A percentile compares a stretch with the other conserved stretches of the same genome.
Evolutionary conservation across 2,888 invertebrate genomes (phyloP).

Genomic region (Athripsodes cinereus): DNA sequence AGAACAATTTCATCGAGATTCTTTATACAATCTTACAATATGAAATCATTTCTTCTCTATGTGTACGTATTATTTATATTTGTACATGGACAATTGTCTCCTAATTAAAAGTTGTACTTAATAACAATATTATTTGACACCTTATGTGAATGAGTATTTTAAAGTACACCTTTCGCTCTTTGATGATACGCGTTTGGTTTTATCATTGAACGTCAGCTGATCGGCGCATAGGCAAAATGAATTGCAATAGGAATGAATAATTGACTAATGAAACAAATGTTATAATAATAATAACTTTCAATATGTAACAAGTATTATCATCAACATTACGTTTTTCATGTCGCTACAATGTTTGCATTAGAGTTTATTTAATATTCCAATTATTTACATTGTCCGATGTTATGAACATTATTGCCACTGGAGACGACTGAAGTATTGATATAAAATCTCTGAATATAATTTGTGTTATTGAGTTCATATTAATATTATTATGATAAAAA

Average conservation of each 20-base stretch:
- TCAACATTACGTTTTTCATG: too few relatives aligned
- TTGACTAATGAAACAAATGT: neutral
- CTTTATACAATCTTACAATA: neutral
- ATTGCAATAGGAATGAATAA: too few relatives aligned
- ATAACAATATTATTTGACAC: neutral
- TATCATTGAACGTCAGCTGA: conserved; percentile 22
- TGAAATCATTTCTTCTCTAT: neutral
- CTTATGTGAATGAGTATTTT: conserved; percentile 2
- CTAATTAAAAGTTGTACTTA: too few relatives aligned
- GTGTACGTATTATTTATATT: neutral
- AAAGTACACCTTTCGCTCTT: neutral
- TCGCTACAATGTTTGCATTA: too few relatives aligned
- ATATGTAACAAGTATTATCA: too few relatives aligned
- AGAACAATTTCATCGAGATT: neutral
- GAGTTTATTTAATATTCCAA: too few relatives aligned
- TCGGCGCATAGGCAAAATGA: neutral
- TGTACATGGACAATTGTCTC: neutral
- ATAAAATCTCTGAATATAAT: too few relatives aligned
- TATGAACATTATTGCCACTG: too few relatives aligned
- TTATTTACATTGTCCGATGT: too few relatives aligned
- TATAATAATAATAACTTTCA: neutral
- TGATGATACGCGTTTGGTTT: conserved; percentile 6
- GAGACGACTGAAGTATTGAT: too few relatives aligned
- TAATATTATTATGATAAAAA: too few relatives aligned
- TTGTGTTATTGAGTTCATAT: too few relatives aligned